Percentiles rank a stretch among this genome's conserved stretches.
These are phyloP conservation scores for Etia nguti DNA, from an alignment of 2,113 vertebrate genomes.

Conservation along the genomic window DNA sequence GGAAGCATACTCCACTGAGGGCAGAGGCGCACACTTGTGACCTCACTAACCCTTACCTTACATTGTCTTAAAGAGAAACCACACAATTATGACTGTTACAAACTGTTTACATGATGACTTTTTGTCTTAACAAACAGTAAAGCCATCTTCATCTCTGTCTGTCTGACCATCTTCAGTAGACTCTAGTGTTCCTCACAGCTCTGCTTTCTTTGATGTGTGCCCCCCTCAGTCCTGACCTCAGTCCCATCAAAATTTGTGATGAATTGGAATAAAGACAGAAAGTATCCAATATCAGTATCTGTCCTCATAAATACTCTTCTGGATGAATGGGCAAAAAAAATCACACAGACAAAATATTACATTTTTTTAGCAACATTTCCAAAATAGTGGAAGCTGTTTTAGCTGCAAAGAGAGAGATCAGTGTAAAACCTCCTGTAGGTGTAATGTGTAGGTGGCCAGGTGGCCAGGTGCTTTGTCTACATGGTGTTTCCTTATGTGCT, in stretches of 20 bases:
- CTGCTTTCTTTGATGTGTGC: neutral
- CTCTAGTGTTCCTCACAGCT: neutral
- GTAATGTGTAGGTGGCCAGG: neutral
- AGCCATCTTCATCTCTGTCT: neutral
- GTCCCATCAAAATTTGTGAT: neutral
- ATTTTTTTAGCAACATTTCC: neutral
- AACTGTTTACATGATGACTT: fast-evolving
- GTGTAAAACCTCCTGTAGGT: neutral
- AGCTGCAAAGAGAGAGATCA: neutral
- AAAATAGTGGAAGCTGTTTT: neutral
- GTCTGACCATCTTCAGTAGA: neutral
- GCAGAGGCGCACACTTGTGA: too few species aligned
- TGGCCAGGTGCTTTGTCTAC: neutral
- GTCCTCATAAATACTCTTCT: neutral
- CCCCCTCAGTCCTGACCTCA: neutral
- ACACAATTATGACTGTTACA: too few species aligned
- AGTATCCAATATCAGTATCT: neutral
- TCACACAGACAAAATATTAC: neutral
- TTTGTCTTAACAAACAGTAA: neutral
- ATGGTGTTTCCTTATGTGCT: neutral
- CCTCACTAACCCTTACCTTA: too few species aligned
- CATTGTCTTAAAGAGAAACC: too few species aligned
- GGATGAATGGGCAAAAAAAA: neutral
- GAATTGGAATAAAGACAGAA: neutral
- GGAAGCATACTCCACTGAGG: too few species aligned